Conservation (phyloP, 2,113 vertebrate genomes). For the Murina feae region DNA sequence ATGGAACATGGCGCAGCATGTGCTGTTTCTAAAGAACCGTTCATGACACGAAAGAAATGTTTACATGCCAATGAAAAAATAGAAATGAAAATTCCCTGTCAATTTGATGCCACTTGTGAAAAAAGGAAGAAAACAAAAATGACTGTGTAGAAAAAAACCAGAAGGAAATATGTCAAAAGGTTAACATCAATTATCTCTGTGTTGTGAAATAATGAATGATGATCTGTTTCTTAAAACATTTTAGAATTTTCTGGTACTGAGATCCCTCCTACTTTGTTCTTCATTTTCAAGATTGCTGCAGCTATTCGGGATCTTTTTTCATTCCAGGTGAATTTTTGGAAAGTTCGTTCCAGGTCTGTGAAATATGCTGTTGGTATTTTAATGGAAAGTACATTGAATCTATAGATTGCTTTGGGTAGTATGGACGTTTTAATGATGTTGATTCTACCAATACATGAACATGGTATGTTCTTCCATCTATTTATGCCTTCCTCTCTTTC, state of each 20-base stretch:
- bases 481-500: too few relatives aligned
- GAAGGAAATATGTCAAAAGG: not conserved
- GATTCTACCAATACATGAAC: too few relatives aligned
- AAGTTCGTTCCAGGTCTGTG: too few relatives aligned
- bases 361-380: too few relatives aligned
- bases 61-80: not conserved
- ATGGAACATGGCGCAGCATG: fast-evolving
- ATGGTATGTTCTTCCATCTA: too few relatives aligned
- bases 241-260: not conserved
- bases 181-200: not conserved
- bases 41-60: not conserved
- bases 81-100: not conserved
- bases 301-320: too few relatives aligned
- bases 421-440: too few relatives aligned
- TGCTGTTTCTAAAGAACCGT: not conserved
- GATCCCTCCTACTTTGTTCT: too few relatives aligned
- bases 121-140: not conserved
- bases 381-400: too few relatives aligned
- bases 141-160: not conserved
- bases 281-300: too few relatives aligned
- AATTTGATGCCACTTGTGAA: not conserved
- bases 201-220: not conserved
- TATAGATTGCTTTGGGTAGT: too few relatives aligned
- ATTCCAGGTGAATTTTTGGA: too few relatives aligned
- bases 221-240: not conserved